Evolutionary conservation across 2,113 vertebrate species (phyloP), one percentile per base, ranked within the genome.

Genomic region (Chloebia gouldiae): DNA sequence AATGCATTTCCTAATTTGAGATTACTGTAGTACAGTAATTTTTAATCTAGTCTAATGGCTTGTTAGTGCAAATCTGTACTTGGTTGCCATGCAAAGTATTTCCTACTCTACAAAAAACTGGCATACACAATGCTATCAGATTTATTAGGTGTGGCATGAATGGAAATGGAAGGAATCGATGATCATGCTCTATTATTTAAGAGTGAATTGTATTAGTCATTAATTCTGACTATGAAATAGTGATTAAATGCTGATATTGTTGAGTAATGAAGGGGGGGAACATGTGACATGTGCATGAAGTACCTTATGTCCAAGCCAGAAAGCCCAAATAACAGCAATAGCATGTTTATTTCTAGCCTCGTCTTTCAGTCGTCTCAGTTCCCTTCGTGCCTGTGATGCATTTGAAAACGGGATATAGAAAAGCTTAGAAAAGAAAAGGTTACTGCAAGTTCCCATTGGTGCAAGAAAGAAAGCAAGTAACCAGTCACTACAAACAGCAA

Each of bases 271-370:
- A 97, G 83, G 89, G 93, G 11, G 11, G 92, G 92, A 85, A 39
- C 94, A 96, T n/a, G 95, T 94, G 97, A 96, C 42, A 87, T 97
- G 97, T 96, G 96, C 96, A 87, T 71, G 88, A 98, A 99, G 98
- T 99, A 99, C 99, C 99, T 99, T 99, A 92, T 98, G 98, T 98
- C 99, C 99, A 98, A 99, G 99, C 99, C 99, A 99, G 98, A 98
- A 99, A 98, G 99, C 99, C 99, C 99, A 99, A 98, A 99, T 99
- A 98, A 99, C 99, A 98, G 99, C 99, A 98, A 99, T 99, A 96
- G 99, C 99, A 96, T 98, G 99, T 98, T 98, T 99, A 99, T 98
- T 99, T 98, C 98, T 99, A 97, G 98, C 99, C 98, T 98, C 98
- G 97, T 99, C 98, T 99, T 99, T 99, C 98, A 99, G 99, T 92